Conservation (phyloP, 1,140 invertebrate genomes). For the Hermetia illucens region DNA sequence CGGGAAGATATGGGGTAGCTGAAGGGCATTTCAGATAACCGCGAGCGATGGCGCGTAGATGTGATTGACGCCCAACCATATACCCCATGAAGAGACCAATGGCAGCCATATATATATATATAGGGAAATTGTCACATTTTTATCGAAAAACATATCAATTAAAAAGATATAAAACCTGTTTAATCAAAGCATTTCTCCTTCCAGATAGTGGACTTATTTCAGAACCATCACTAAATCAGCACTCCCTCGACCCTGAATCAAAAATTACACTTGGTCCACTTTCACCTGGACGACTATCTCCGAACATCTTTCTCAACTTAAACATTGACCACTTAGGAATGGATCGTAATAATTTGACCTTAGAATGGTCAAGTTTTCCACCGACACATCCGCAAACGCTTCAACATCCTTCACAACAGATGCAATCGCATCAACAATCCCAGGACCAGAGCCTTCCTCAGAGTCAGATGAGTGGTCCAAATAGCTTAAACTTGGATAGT, state of each 20-base stretch:
- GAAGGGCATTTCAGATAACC: too few relatives aligned
- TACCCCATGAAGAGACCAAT: too few relatives aligned
- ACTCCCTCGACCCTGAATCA: constrained; percentile 14
- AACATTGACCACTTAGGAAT: constrained; percentile 27
- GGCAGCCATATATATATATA: too few relatives aligned
- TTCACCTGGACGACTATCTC: constrained; percentile 23
- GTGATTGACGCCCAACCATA: too few relatives aligned
- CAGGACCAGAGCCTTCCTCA: neutral
- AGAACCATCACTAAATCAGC: neutral
- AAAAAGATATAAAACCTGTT: too few relatives aligned
- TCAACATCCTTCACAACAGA: neutral
- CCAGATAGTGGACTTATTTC: neutral
- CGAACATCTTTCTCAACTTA: constrained; percentile 27
- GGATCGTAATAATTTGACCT: constrained; percentile 22
- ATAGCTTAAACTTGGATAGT: constrained; percentile 12
- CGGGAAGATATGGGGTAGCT: too few relatives aligned
- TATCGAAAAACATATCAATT: too few relatives aligned
- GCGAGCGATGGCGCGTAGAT: too few relatives aligned
- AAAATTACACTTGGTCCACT: constrained; percentile 15
- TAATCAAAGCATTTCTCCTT: too few relatives aligned
- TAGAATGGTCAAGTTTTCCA: constrained; percentile 28
- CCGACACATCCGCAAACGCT: constrained; percentile 9
- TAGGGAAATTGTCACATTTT: too few relatives aligned
- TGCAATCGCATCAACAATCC: constrained; percentile 6
- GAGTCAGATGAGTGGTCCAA: constrained; percentile 13